These are phyloP conservation scores for Microctonus brassicae DNA, from an alignment of 2,888 invertebrate species.

Conservation along the genomic window DNA sequence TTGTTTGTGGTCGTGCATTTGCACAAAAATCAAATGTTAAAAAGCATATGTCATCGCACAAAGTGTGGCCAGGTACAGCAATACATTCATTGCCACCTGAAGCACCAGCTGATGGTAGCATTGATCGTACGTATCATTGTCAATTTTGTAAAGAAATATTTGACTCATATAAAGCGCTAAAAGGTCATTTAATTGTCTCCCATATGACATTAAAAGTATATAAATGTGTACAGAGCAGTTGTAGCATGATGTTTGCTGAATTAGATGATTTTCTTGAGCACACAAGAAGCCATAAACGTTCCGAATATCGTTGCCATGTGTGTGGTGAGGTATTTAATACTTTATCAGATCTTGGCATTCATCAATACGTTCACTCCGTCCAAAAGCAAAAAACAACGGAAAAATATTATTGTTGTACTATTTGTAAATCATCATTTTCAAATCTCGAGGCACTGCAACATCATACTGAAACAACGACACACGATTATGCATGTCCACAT, in stretches of 20 bases:
- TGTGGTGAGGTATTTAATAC: constrained; percentile 74
- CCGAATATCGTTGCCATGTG: constrained; percentile 76
- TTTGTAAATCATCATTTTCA: constrained; percentile 77
- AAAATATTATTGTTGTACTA: constrained; percentile 70
- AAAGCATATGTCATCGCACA: constrained; percentile 80
- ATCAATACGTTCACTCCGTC: constrained; percentile 75
- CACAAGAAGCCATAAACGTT: constrained; percentile 73
- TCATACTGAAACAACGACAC: constrained; percentile 77
- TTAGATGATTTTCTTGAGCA: constrained; percentile 76
- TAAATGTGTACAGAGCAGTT: constrained; percentile 77
- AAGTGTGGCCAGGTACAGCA: constrained; percentile 69
- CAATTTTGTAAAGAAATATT: constrained; percentile 68
- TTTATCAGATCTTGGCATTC: constrained; percentile 75
- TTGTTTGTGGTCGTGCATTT: constrained; percentile 80
- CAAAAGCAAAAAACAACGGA: constrained; percentile 67
- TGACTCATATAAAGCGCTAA: constrained; percentile 66
- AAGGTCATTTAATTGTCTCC: constrained; percentile 65
- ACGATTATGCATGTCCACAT: constrained; percentile 76
- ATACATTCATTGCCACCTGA: constrained; percentile 67
- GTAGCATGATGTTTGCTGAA: constrained; percentile 74
- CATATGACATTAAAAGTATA: constrained; percentile 72
- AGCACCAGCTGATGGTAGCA: constrained; percentile 63
- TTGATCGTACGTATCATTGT: constrained; percentile 67
- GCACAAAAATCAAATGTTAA: constrained; percentile 81
- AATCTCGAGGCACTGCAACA: constrained; percentile 76